phyloP scores from a whole-genome alignment of 2,888 invertebrate species.

The Sphaerophoria taeniata region DNA sequence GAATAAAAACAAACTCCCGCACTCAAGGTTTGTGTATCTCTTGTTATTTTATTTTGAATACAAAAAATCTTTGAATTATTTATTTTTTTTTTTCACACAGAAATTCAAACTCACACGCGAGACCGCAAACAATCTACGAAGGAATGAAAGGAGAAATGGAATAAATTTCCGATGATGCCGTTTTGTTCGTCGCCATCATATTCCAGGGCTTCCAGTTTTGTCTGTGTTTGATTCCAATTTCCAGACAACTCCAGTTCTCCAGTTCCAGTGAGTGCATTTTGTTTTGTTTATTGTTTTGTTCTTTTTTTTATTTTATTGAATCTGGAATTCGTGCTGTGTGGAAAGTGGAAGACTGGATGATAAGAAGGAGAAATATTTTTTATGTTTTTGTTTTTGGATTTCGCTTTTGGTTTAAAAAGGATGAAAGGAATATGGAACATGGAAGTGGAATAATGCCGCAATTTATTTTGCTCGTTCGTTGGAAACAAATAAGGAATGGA shows the following conservation, averaged over 20 bases:
- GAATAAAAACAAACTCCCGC: not conserved
- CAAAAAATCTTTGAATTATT: constrained; percentile 12
- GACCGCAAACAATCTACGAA: constrained; percentile 62
- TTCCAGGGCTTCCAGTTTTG: constrained; percentile 11
- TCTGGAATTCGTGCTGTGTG: constrained; percentile 51
- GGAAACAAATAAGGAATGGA: not conserved
- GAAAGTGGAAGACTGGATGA: constrained; percentile 39
- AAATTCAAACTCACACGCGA: constrained; percentile 57
- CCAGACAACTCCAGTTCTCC: too few species aligned
- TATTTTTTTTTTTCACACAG: constrained; percentile 7
- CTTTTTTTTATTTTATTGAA: not conserved
- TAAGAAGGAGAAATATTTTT: constrained; percentile 18
- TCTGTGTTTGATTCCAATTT: not conserved
- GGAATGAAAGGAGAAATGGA: constrained; percentile 71
- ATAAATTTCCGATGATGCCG: constrained; percentile 67
- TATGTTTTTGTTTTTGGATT: constrained; percentile 23
- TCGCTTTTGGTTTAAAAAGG: not conserved
- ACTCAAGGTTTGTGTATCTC: constrained; percentile 19
- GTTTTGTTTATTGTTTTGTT: constrained; percentile 4
- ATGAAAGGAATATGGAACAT: constrained; percentile 12
- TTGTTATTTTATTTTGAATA: not conserved
- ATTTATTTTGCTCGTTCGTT: constrained; percentile 23
- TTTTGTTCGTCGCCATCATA: constrained; percentile 38
- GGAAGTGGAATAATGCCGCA: constrained; percentile 39
- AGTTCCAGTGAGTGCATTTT: constrained; percentile 41